These are phyloP conservation scores for Oryzias celebensis DNA, from an alignment of 2,113 vertebrate genomes.

Conservation along the genomic window DNA sequence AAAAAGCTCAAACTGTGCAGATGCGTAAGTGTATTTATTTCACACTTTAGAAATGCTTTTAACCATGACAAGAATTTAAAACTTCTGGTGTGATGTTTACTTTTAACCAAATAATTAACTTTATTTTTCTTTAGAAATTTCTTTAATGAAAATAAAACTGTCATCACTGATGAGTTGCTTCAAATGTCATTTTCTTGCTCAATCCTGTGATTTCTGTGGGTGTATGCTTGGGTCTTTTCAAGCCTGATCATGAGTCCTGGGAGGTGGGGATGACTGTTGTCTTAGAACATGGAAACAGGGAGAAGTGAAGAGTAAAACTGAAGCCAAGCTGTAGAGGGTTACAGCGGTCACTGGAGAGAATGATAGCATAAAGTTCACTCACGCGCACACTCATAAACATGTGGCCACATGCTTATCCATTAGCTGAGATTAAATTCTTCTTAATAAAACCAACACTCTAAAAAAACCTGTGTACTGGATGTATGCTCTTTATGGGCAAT, in stretches of 20 bases:
- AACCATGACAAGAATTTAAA: too few relatives aligned
- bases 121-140: too few relatives aligned
- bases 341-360: constrained; percentile 49
- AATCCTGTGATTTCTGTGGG: constrained; percentile 14
- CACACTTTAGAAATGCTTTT: too few relatives aligned
- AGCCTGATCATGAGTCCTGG: constrained; percentile 19
- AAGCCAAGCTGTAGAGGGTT: constrained; percentile 23
- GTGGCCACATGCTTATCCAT: background rate
- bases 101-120: too few relatives aligned
- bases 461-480: background rate
- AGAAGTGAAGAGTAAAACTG: constrained; percentile 2
- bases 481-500: background rate
- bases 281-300: background rate
- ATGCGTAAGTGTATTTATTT: too few relatives aligned
- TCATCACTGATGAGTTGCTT: background rate
- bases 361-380: constrained; percentile 28
- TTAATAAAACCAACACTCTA: constrained; percentile 1
- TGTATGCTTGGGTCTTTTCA: constrained; percentile 21
- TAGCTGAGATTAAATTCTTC: background rate
- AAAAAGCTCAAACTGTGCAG: too few relatives aligned
- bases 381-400: background rate
- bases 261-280: constrained; percentile 10
- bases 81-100: too few relatives aligned
- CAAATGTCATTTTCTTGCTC: background rate
- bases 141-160: too few relatives aligned